Base-by-base conservation (phyloP, 1,140 invertebrate genomes). In the Drosophila biarmipes region DNA sequence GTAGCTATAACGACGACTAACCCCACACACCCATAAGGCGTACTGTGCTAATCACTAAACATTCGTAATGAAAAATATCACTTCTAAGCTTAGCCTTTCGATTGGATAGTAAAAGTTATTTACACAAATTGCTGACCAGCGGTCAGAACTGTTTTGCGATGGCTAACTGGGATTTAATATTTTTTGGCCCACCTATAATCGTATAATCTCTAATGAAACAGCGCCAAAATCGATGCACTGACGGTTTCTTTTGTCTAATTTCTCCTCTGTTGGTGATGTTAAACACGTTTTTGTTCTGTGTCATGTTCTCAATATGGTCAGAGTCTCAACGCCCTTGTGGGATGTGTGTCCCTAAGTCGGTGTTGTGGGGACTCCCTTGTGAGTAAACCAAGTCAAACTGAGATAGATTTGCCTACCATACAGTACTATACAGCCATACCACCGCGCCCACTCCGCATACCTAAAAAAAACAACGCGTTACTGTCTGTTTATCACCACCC, bases 321-420 rank as follows among this genome's bases (percentile, higher is more conserved):
- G 84, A 90, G 84, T 89, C 84, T 89, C 84, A 87, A 89, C 76
- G 84, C 84, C 78, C 84, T 87, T 87, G 89, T 87, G 81, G 51
- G 82, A 81, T 86, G 81, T 86, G 81, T 86, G 82, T 87, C 81
- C 75, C 72, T 86, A 86, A 86, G 81, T 81, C 73, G 81, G 84
- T 89, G 84, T 89, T 89, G 84, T 89, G 84, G 84, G 80, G 84
- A 89, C 84, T 89, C 84, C 85, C 68, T 89, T 89, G 84, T 89
- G 84, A 89, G 84, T 89, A 89, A 76, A 87, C 84, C 84, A 84
- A 89, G 78, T 55, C 53, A 78, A 81, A 71, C 64, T 87, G 82
- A 63, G 64, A 78, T 78, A 78, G 79, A 62, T 56, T 72, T 78
- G 59, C 59, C 62, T 81, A 61, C 63, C 59, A 67, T 81, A 61